Conservation (phyloP, 2,888 invertebrate species). For the Cataglyphis albicans region DNA sequence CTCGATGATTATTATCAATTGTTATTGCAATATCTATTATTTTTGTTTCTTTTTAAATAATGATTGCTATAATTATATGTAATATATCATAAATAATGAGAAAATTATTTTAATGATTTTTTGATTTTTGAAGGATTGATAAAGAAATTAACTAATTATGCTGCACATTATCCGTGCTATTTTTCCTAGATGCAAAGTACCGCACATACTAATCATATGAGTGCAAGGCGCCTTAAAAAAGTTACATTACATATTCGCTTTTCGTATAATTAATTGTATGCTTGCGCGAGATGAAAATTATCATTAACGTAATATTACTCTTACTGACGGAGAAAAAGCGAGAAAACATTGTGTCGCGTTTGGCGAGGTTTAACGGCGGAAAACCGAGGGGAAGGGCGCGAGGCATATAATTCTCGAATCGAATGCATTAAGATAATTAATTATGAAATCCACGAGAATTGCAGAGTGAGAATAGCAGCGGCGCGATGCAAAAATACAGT, state of each 20-base stretch:
- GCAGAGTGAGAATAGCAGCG: constrained; percentile 32
- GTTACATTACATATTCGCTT: constrained; percentile 46
- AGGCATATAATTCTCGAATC: constrained; percentile 72
- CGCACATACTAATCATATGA: constrained; percentile 26
- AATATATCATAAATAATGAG: neutral
- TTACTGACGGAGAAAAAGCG: constrained; percentile 56
- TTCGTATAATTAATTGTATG: constrained; percentile 57
- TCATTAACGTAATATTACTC: constrained; percentile 56
- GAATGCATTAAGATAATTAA: constrained; percentile 83
- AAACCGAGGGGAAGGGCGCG: constrained; percentile 34
- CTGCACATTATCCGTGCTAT: constrained; percentile 10
- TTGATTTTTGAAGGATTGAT: constrained; percentile 12
- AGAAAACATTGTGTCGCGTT: constrained; percentile 58
- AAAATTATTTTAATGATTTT: neutral
- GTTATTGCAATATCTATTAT: neutral
- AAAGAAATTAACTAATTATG: constrained; percentile 47
- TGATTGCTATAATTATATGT: neutral
- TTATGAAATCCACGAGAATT: constrained; percentile 77
- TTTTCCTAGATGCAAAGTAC: constrained; percentile 9
- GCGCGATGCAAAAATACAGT: constrained; percentile 75
- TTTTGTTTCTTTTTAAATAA: neutral
- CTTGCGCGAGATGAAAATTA: constrained; percentile 53
- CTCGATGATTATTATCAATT: neutral
- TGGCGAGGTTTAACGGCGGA: constrained; percentile 50
- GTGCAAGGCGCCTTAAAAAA: constrained; percentile 41